A percentile compares a stretch with the other conserved stretches of the same genome.
These are phyloP conservation scores for Crossoptilon crossoptilon DNA, from an alignment of 2,797 vertebrate genomes.

Conservation along the genomic window DNA sequence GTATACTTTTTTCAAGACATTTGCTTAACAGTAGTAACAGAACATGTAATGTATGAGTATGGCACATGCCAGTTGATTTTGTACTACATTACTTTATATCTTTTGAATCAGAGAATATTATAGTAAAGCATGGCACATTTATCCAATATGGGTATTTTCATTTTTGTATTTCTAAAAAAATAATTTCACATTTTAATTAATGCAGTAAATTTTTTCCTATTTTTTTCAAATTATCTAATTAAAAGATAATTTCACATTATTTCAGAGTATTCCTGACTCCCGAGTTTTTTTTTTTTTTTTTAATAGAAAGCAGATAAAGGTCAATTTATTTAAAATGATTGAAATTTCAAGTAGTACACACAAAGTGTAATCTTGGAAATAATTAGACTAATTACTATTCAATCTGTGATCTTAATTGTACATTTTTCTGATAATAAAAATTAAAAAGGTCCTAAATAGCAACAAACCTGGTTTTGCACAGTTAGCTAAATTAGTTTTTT, in stretches of 20 bases:
- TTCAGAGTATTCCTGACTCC: not conserved
- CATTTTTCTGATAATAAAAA: not conserved
- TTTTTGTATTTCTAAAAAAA: not conserved
- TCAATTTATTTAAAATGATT: not conserved
- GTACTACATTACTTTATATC: not conserved
- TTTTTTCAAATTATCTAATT: not conserved
- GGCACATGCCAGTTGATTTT: not conserved
- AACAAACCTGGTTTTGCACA: not conserved
- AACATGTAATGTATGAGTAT: not conserved
- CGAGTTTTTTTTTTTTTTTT: not conserved
- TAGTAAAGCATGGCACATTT: not conserved
- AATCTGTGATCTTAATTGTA: not conserved
- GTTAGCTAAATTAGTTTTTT: not conserved
- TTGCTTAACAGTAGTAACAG: not conserved
- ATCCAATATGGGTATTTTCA: not conserved
- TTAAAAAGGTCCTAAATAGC: not conserved
- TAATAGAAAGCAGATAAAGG: accelerated
- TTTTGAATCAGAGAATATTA: not conserved
- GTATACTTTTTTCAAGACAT: not conserved
- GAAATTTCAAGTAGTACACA: not conserved
- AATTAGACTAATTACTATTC: not conserved
- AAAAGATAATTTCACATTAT: not conserved
- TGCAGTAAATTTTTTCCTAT: not conserved
- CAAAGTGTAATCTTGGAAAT: not conserved
- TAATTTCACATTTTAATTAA: not conserved